Evolutionary conservation across 2,888 invertebrate species (phyloP), one percentile per base, ranked within the genome.

Genomic region (Drosophila testacea): DNA sequence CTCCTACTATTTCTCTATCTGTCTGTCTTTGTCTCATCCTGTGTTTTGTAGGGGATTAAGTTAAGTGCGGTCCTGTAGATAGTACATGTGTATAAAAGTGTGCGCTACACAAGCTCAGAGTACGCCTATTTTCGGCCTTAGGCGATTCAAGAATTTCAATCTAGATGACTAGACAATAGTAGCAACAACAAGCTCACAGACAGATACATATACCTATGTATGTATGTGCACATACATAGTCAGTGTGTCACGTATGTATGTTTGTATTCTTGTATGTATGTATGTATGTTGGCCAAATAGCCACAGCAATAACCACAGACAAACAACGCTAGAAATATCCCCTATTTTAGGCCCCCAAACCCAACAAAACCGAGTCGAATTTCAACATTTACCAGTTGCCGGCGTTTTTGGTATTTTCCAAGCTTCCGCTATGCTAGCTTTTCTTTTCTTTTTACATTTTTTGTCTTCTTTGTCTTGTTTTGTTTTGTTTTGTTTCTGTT

Each of bases 241-340:
- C 51, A 22, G 59, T 66, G 65, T 39, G 48, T 28, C 62, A 60
- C 50, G 42, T 36, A 22, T 46, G 16, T n/a, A n/a, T 52, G 47
- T 61, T 13, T 59, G 32, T 32, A 32, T 6, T 5, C 9, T 7
- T 7, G 30, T 30, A 30, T 30, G 46, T 67, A 6, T 60, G 22
- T 57, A 34, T 48, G 16, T 54, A 7, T 71, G 63, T 72, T 82
- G 63, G 61, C 62, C 71, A 62, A 71, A 68, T 66, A 69, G 79
- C 79, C 81, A 71, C 79, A 75, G 75, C 60, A 68, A 68, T 70
- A 81, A 70, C 84, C 84, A 54, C 77, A 78, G 80, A 69, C 80
- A 69, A 79, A 73, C 81, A 83, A 70, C 60, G 73, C 67, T 27
- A 67, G 47, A 61, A 50, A 54, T 55, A 44, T 55, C 44, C 32